Base-by-base conservation (phyloP, 2,888 invertebrate genomes). In the Patella ulyssiponensis region DNA sequence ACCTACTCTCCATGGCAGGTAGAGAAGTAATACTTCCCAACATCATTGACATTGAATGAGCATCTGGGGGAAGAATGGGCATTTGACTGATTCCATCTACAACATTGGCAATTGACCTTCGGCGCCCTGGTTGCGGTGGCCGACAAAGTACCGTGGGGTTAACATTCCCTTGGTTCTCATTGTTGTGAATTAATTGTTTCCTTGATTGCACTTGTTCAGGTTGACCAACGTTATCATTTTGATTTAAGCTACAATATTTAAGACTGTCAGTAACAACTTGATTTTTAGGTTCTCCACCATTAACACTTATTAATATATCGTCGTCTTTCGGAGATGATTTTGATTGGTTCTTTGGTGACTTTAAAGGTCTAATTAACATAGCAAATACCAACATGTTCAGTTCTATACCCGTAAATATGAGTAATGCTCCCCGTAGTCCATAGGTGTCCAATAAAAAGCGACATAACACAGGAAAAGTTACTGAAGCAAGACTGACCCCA, bases 401-500 rank as follows among this genome's bases (percentile, higher is more conserved):
- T 44, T 81, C 69, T 11, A 81, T 64, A 3, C 75, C 79, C 1
- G 71, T 69, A 9, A 77, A 73, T 5, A 81, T 14, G 4, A 81
- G 75, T n/a, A 78, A 73, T 2, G 81, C 74, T 9, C 81, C 81
- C 9, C 75, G 74, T 15, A 78, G 17, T 1, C 81, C 78, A 69
- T 53, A 81, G 3, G 52, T 4, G 14, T 44, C 20, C 9, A 76
- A 33, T n/a, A 81, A 53, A 73, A 27, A 44, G 14, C 79, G 75
- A 27, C 77, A 71, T 15, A 81, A 58, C n/a, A 78, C 77, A 0
- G 81, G 79, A 23, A 74, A 74, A 23, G 75, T 44, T 20, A 81
- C 74, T 71, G 74, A 64, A 54, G 79, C 76, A 11, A 78, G 75
- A 23, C 81, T 77, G 17, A 78, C n/a, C 11, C 81, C 81, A 14